Evolutionary conservation across 1,140 invertebrate species (phyloP), one percentile per base, ranked within the genome.

Genomic region (Vanessa atalanta): DNA sequence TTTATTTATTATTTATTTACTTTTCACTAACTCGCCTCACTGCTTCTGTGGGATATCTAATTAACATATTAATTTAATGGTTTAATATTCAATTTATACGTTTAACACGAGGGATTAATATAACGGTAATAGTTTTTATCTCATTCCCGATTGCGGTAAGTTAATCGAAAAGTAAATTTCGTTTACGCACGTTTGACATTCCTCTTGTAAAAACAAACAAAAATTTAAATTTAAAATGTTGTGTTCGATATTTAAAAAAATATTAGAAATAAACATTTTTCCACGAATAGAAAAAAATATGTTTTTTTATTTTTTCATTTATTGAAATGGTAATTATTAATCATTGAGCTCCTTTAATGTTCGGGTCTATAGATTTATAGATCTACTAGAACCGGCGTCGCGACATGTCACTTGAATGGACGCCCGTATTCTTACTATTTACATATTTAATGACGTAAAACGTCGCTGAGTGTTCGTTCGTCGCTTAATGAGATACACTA

Each of bases 371-470:
- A 88, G 76, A 81, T 80, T 65, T 31, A 57, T 77, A 87, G 77
- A 53, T 82, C 84, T 83, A 73, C 61, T 51, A 74, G 75, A 76
- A 77, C 72, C 76, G 79, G 72, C 85, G 82, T 83, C 83, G 80
- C 84, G 79, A 87, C 87, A 86, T 91, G 89, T 89, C 88, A 84
- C 76, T 65, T 84, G 83, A 89, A 87, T 88, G 81, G 88, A 88
- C 86, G 82, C 72, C 80, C 83, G 83, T 89, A 85, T 88, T 87
- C 81, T 83, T 79, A 84, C 77, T 86, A 89, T 91, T 91, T 88
- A 87, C 89, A 91, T 91, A 88, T 85, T 88, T 88, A 89, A 91
- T 88, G 88, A 89, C 83, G 81, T 83, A 83, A 81, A 84, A 84
- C 82, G 86, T 83, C 86, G 82, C 79, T 71, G 72, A 82, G 76